A percentile compares a stretch with the other conserved stretches of the same genome.
These are phyloP conservation scores for Cairina moschata DNA, from an alignment of 2,113 vertebrate species.

Conservation along the genomic window DNA sequence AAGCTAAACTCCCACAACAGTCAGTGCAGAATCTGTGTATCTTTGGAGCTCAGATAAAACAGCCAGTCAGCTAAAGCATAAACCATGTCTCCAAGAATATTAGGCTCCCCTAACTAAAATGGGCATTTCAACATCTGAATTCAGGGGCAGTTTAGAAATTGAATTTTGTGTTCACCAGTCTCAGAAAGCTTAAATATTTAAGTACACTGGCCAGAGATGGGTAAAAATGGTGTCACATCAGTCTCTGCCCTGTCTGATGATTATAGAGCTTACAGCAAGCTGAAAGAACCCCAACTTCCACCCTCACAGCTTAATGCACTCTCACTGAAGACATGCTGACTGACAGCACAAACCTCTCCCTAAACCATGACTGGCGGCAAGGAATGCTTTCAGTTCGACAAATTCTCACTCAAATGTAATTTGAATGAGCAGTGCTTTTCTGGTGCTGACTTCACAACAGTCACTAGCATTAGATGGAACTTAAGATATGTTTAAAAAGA, in stretches of 20 bases:
- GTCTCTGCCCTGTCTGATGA: not conserved
- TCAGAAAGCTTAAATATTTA: not conserved
- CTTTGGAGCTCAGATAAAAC: not conserved
- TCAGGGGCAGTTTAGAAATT: not conserved
- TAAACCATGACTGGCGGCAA: not conserved
- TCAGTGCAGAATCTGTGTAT: not conserved
- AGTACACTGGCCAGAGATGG: not conserved
- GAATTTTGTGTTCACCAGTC: not conserved
- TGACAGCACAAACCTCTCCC: not conserved
- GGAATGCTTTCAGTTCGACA: not conserved
- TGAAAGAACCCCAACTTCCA: not conserved
- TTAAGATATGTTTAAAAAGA: not conserved
- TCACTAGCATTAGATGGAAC: not conserved
- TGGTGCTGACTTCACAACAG: not conserved
- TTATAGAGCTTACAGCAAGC: fast-evolving
- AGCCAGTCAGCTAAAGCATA: not conserved
- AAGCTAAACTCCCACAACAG: not conserved
- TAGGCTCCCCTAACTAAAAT: not conserved
- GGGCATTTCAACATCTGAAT: not conserved
- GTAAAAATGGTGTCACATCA: not conserved
- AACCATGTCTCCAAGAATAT: not conserved
- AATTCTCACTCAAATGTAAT: not conserved
- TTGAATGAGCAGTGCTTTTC: not conserved
- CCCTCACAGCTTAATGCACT: not conserved
- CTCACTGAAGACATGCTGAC: not conserved